Evolutionary conservation across 2,797 vertebrate genomes (phyloP), one percentile per base, ranked within the genome.

Genomic region (Cetoscarus ocellatus): DNA sequence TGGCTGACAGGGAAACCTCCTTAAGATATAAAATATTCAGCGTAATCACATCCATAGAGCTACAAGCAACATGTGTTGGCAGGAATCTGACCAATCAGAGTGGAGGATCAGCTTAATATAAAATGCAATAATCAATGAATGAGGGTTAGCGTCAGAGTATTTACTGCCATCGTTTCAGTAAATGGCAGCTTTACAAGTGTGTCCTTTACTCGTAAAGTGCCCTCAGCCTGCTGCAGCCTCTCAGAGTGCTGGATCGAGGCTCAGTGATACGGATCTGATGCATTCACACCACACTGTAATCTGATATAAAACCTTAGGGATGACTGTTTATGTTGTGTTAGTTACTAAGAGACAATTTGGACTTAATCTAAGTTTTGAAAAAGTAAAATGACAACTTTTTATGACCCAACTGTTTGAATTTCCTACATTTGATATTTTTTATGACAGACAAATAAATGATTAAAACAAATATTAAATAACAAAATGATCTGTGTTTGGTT

Each of bases 161-260:
- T 76, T 82, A 82, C 79, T 85, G 63, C 77, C 47, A 76, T 36
- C 50, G 13, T 43, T 61, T 59, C 61, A 80, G 73, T 61, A 66
- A 86, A 69, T 78, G 56, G 71, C 59, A 47, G 15, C 49, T 0
- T 50, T 7, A 38, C 35, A 34, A 83, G 73, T 53, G 57, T 61
- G 79, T 79, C 70, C 68, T 76, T n/a, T 63, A 51, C 83, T 86
- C 60, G 0, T 85, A 83, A 85, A 86, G 71, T 27, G 60, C 59
- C 57, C 11, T 9, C n/a, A 35, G 74, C 38, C 60, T 64, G 73
- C 61, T 44, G 82, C 75, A 57, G 70, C 50, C 57, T 39, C 42
- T 70, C 44, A 15, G 3, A 52, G 45, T 56, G 17, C 49, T 59
- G 65, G 67, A 80, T 80, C 66, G 67, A 53, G 59, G 15, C 34